Percentiles rank a stretch among this genome's conserved stretches.
phyloP scores from a whole-genome alignment of 1,140 invertebrate genomes.

The Drosophila dunni region DNA sequence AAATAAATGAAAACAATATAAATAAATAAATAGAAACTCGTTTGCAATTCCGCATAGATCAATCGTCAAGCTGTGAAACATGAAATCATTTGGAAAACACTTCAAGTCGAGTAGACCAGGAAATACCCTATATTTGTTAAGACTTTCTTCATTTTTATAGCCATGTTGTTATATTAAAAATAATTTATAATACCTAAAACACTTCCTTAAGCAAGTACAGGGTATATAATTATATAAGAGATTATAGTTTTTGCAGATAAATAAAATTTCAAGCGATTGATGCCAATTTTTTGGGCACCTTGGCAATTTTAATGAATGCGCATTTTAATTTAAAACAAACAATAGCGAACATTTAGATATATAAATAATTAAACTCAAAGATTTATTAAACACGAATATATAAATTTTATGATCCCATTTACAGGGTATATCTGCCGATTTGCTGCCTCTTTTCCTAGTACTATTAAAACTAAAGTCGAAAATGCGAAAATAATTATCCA shows the following conservation, averaged over 20 bases:
- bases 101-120: not conserved
- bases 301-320: slow-evolving; percentile 17
- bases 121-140: not conserved
- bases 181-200: too few relatives aligned
- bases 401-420: too few relatives aligned
- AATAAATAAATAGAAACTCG: slow-evolving; percentile 29
- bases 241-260: not conserved
- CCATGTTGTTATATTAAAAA: too few relatives aligned
- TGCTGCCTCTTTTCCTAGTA: not conserved
- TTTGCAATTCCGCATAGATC: slow-evolving; percentile 29
- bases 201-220: not conserved
- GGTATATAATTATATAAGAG: slow-evolving; percentile 1
- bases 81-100: not conserved
- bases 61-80: not conserved
- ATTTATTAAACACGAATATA: not conserved
- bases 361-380: slow-evolving; percentile 9
- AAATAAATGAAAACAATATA: slow-evolving; percentile 11
- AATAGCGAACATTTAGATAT: slow-evolving; percentile 18
- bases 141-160: too few relatives aligned
- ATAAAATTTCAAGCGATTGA: not conserved
- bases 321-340: slow-evolving; percentile 18
- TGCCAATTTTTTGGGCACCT: slow-evolving; percentile 14
- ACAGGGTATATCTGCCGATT: too few relatives aligned
- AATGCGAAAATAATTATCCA: slow-evolving; percentile 53
- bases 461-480: slow-evolving; percentile 8